A percentile compares a stretch with the other conserved stretches of the same genome.
These are phyloP conservation scores for Laupala kohalensis DNA, from an alignment of 1,140 invertebrate species.

Conservation along the genomic window DNA sequence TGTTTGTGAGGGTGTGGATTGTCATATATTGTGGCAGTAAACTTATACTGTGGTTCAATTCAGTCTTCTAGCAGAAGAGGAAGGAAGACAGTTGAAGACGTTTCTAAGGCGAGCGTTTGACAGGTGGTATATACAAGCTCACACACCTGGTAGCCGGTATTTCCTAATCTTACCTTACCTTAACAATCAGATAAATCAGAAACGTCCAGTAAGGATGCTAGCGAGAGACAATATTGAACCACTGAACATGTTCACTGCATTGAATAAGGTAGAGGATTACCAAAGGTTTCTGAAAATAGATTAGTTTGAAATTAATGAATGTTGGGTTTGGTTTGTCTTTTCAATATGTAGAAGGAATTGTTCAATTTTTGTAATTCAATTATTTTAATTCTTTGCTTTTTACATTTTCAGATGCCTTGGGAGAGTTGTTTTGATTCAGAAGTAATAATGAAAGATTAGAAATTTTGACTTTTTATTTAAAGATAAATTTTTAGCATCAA, in stretches of 20 bases:
- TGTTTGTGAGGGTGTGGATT: constrained; percentile 6
- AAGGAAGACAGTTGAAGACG: neutral
- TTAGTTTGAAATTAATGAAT: neutral
- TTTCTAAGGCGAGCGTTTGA: constrained; percentile 1
- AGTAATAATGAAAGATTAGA: neutral
- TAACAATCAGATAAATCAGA: neutral
- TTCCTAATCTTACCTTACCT: constrained; percentile 1
- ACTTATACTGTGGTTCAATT: constrained; percentile 18
- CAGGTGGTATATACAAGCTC: constrained; percentile 10
- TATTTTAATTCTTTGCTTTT: too few species aligned
- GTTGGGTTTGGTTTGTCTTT: neutral
- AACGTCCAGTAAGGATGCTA: neutral
- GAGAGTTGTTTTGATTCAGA: neutral
- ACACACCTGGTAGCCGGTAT: constrained; percentile 8
- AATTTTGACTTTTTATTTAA: too few species aligned
- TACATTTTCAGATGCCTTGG: neutral
- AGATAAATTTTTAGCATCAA: too few species aligned
- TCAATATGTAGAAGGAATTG: neutral
- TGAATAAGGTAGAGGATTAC: neutral
- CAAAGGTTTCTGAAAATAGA: neutral
- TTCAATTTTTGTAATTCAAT: too few species aligned
- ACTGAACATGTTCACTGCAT: neutral
- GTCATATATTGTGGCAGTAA: constrained; percentile 6
- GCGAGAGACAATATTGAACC: neutral
- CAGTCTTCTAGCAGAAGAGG: constrained; percentile 17